These are phyloP conservation scores for Prinia subflava DNA, from an alignment of 2,113 vertebrate species.

Conservation along the genomic window DNA sequence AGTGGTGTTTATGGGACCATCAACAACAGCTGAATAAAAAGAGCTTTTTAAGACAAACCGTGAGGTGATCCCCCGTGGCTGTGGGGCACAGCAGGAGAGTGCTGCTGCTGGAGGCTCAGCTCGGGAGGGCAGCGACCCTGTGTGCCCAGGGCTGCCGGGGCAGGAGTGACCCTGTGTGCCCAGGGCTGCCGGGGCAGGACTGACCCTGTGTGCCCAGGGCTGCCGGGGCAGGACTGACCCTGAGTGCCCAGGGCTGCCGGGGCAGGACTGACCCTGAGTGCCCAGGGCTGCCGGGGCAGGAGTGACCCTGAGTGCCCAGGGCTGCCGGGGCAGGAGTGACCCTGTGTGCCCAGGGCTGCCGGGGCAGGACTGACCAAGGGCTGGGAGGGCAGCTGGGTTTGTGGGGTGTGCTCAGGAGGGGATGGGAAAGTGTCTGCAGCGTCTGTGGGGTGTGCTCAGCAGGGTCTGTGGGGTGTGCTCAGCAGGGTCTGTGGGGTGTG, in stretches of 20 bases:
- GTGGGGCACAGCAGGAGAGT: neutral
- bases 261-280: too few species aligned
- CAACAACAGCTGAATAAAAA: conserved; percentile 10
- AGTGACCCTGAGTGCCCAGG: too few species aligned
- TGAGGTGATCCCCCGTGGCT: neutral
- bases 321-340: too few species aligned
- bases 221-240: too few species aligned
- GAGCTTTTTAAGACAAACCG: conserved; percentile 15
- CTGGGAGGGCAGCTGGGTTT: neutral
- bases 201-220: too few species aligned
- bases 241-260: too few species aligned
- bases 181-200: neutral
- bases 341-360: too few species aligned
- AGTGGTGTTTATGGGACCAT: neutral
- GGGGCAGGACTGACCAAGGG: neutral
- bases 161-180: neutral
- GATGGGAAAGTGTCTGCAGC: too few species aligned
- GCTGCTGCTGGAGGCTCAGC: neutral
- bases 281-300: too few species aligned
- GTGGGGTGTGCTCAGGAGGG: rapidly evolving
- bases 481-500: too few species aligned
- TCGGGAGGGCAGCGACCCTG: rapidly evolving
- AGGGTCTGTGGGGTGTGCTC: too few species aligned
- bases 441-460: too few species aligned
- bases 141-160: neutral